These are phyloP conservation scores for Tenthredo amoena DNA, from an alignment of 2,888 invertebrate species.

Conservation along the genomic window DNA sequence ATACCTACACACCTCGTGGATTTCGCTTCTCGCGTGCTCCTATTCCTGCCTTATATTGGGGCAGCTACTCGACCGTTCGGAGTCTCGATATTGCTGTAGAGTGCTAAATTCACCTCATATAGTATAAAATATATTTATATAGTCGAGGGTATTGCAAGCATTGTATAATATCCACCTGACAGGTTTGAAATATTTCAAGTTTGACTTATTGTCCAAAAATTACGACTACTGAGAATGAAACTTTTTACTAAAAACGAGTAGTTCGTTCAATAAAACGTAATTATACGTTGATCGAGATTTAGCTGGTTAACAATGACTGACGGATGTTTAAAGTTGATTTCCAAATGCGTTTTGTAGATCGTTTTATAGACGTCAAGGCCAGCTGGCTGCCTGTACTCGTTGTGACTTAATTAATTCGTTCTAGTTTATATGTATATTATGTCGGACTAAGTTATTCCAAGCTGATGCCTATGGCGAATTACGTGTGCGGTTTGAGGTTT, in stretches of 20 bases:
- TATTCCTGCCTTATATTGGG: conserved; percentile 68
- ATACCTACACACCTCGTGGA: conserved; percentile 51
- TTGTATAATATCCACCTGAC: conserved; percentile 62
- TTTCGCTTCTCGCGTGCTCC: conserved; percentile 60
- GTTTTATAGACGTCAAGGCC: conserved; percentile 14
- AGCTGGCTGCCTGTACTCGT: background rate
- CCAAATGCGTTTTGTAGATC: background rate
- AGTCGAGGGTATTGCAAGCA: conserved; percentile 58
- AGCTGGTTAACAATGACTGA: conserved; percentile 24
- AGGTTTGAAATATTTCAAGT: background rate
- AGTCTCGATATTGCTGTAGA: conserved; percentile 61
- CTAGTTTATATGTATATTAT: conserved; percentile 11
- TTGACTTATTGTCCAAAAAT: background rate
- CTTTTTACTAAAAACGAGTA: background rate
- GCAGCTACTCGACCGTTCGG: conserved; percentile 61
- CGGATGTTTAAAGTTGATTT: background rate
- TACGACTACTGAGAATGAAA: background rate
- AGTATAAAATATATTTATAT: background rate
- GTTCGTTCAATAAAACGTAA: background rate
- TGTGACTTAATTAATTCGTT: conserved; percentile 37
- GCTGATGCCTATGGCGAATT: conserved; percentile 18
- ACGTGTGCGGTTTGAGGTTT: conserved; percentile 4
- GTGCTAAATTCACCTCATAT: conserved; percentile 32
- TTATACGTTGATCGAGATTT: background rate
- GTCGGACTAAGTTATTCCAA: background rate